Evolutionary conservation across 2,113 vertebrate genomes (phyloP).

Genomic region (Trochalopteron elliotii): DNA sequence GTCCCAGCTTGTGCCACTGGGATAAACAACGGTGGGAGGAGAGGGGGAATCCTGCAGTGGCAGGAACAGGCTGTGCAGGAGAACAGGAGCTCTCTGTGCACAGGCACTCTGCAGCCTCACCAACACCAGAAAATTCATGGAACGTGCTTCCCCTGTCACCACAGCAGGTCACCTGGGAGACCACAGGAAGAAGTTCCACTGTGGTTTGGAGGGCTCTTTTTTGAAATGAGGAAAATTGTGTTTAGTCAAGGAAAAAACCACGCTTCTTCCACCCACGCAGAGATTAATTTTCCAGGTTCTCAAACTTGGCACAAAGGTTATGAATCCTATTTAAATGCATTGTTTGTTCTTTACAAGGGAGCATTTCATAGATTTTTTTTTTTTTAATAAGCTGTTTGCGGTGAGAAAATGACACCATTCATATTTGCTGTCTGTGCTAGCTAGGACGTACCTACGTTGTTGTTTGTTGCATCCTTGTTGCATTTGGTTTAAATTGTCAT

Average conservation of each 20-base stretch:
- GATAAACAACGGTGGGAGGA: accelerated
- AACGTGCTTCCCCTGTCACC: accelerated
- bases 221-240: background rate
- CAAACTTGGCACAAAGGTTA: background rate
- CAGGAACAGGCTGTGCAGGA: background rate
- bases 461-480: background rate
- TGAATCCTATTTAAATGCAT: background rate
- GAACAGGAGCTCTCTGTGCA: background rate
- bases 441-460: background rate
- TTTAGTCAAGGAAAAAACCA: background rate
- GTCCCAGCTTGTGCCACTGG: background rate
- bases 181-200: background rate
- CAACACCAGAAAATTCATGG: accelerated
- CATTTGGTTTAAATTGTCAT: background rate
- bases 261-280: background rate
- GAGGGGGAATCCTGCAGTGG: background rate
- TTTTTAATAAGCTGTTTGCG: background rate
- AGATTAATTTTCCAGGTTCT: background rate
- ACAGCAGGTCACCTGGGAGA: accelerated
- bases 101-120: background rate
- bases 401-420: background rate
- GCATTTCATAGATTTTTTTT: background rate
- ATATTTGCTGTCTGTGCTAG: background rate
- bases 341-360: background rate
- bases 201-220: background rate